Percentiles rank a stretch among this genome's conserved stretches.
phyloP scores from a whole-genome alignment of 2,113 vertebrate genomes.

The Brevimyrus niger region DNA sequence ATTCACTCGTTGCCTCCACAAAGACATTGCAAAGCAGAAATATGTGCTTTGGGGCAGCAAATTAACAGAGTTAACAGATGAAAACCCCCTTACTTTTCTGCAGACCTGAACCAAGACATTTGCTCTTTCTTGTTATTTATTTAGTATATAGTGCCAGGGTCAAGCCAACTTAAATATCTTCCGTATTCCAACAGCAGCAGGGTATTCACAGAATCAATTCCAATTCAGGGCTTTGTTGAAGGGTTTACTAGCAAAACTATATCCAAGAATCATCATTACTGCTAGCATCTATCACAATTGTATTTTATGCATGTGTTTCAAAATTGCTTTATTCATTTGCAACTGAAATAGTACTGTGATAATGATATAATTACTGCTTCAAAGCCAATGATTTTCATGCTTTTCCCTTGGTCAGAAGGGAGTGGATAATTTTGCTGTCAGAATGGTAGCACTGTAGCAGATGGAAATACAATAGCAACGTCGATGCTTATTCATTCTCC shows the following conservation, averaged over 20 bases:
- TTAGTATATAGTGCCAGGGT: not conserved
- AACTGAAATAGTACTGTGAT: not conserved
- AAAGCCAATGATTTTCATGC: not conserved
- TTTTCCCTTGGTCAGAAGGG: not conserved
- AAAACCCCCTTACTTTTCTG: not conserved
- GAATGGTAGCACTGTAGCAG: not conserved
- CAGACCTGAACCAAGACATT: not conserved
- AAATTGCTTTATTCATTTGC: not conserved
- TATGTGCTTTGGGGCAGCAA: not conserved
- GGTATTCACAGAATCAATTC: not conserved
- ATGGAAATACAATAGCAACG: not conserved
- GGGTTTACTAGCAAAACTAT: not conserved
- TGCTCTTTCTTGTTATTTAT: not conserved
- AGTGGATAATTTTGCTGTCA: not conserved
- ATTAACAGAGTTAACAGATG: not conserved
- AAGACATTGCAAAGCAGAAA: not conserved
- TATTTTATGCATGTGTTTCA: not conserved
- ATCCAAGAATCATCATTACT: not conserved
- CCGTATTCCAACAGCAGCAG: not conserved
- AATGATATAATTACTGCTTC: not conserved
- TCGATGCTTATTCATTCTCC: not conserved
- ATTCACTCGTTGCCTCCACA: not conserved
- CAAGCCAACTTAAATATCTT: not conserved
- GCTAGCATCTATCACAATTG: not conserved
- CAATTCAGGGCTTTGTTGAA: not conserved